Percentiles rank a stretch among this genome's conserved stretches.
Conservation (phyloP, 2,888 invertebrate genomes). For the Steromphala cineraria region DNA sequence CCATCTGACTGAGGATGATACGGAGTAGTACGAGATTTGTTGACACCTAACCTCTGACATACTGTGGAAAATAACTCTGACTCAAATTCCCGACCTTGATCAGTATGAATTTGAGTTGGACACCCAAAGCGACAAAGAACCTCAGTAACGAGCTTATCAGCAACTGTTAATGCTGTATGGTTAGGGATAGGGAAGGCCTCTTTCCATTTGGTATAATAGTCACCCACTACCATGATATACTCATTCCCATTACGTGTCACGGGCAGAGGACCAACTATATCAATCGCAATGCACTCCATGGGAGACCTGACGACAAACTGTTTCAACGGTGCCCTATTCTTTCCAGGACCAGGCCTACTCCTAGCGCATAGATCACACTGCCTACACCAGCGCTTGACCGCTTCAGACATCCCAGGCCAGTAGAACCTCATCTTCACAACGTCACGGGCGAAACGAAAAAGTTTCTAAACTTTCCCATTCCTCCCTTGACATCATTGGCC, state of each 20-base stretch:
- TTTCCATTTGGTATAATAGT: not conserved
- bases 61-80: not conserved
- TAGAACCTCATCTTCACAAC: too few relatives aligned
- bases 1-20: not conserved
- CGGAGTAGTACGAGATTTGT: not conserved
- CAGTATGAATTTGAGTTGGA: too few relatives aligned
- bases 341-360: not conserved
- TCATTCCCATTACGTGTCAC: not conserved
- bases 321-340: not conserved
- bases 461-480: too few relatives aligned
- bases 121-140: too few relatives aligned
- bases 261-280: not conserved
- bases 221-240: not conserved
- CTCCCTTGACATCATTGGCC: too few relatives aligned
- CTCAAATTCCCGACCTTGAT: not conserved
- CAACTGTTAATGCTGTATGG: not conserved
- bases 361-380: slow-evolving; percentile 3
- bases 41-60: not conserved
- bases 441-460: too few relatives aligned
- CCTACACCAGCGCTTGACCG: too few relatives aligned
- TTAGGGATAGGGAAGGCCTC: not conserved
- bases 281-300: not conserved
- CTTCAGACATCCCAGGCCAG: slow-evolving; percentile 2
- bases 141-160: not conserved
- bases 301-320: not conserved